These are phyloP conservation scores for Conopomorpha cramerella DNA, from an alignment of 1,140 invertebrate genomes.

Conservation along the genomic window DNA sequence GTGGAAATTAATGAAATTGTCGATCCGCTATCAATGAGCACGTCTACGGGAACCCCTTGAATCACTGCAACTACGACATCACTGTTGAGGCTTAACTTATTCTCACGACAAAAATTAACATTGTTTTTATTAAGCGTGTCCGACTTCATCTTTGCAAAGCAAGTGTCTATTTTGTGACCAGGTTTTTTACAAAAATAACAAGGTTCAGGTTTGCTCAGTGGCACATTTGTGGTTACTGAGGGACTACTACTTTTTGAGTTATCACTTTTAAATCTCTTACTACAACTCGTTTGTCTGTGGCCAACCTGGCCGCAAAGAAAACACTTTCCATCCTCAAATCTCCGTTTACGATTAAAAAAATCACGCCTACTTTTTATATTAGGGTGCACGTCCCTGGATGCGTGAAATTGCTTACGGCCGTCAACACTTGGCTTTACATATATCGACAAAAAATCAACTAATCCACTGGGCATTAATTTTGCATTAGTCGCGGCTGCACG, in stretches of 20 bases:
- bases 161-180: constrained; percentile 3
- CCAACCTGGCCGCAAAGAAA: constrained; percentile 1
- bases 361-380: neutral
- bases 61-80: constrained; percentile 2
- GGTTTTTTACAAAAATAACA: constrained; percentile 5
- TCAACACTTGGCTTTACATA: neutral
- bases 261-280: neutral
- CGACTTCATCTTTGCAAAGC: constrained; percentile 5
- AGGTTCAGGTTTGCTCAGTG: neutral
- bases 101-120: constrained; percentile 5
- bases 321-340: constrained; percentile 2
- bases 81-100: neutral
- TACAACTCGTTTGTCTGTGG: neutral
- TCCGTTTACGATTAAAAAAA: neutral
- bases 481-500: neutral
- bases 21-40: constrained; percentile 5
- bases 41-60: constrained; percentile 1
- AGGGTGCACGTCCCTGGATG: no score
- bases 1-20: constrained; percentile 2
- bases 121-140: constrained; percentile 3
- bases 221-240: neutral
- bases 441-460: neutral
- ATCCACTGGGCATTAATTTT: neutral
- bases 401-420: no score
- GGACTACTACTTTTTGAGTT: neutral